A percentile compares a stretch with the other conserved stretches of the same genome.
These are phyloP conservation scores for Drosophila rufa DNA, from an alignment of 1,140 invertebrate species.

Conservation along the genomic window DNA sequence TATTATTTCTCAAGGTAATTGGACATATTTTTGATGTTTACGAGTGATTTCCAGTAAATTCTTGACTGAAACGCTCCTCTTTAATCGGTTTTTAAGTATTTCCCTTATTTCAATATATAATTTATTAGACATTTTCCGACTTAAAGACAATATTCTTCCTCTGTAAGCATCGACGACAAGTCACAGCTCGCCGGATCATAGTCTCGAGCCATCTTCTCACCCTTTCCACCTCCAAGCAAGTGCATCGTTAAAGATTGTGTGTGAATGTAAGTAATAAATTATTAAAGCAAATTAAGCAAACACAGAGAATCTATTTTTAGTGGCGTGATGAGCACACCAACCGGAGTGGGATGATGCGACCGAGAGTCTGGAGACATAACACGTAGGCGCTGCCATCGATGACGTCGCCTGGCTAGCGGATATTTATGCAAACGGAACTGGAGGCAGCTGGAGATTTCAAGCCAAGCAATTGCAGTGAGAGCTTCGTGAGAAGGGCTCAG, in stretches of 20 bases:
- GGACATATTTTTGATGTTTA: no score
- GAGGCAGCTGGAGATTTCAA: not conserved
- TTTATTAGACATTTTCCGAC: no score
- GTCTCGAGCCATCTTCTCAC: constrained; percentile 4
- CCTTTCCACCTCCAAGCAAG: constrained; percentile 29
- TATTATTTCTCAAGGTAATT: no score
- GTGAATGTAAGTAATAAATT: constrained; percentile 67
- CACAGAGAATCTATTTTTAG: constrained; percentile 62
- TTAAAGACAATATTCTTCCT: not conserved
- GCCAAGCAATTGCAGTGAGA: not conserved
- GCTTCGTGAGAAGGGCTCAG: not conserved
- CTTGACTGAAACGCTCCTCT: no score
- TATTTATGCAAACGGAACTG: constrained; percentile 68
- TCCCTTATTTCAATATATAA: no score
- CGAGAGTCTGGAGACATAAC: constrained; percentile 2
- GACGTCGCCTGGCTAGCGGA: constrained; percentile 30
- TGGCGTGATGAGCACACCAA: constrained; percentile 61
- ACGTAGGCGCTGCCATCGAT: constrained; percentile 46
- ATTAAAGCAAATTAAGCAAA: constrained; percentile 49
- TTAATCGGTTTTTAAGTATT: no score
- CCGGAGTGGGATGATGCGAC: constrained; percentile 12
- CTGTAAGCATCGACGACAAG: constrained; percentile 1
- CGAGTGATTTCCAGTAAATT: no score
- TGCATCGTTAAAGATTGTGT: constrained; percentile 53
- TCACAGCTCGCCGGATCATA: not conserved